Evolutionary conservation across 2,888 invertebrate species (phyloP), one percentile per base, ranked within the genome.

Genomic region (Papilio elwesi): DNA sequence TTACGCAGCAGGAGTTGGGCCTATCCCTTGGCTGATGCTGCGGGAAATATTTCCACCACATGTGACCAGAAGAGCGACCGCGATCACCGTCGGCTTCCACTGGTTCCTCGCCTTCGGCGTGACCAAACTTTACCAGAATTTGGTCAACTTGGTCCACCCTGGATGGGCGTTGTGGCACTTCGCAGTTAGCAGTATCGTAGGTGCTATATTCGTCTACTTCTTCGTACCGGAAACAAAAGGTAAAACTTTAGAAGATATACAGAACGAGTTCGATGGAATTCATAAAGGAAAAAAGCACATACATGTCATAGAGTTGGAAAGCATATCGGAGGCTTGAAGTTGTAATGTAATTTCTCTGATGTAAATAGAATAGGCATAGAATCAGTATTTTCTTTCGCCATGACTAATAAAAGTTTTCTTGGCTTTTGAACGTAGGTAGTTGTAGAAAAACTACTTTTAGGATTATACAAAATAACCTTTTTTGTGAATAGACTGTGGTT

Each of bases 11-110:
- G 97, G 97, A 0, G 95, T 95, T 26, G 96, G 96, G 0, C 96
- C 96, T 0, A 95, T 97, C 43, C 96, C 96, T 0, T 96, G 96
- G 96, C 86, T 96, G 80, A 95, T 97, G 94, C 80, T 95, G 26
- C 90, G 96, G 64, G 96, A 96, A 84, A 92, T 97, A 55, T 95
- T 97, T 78, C 93, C 96, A 8, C 85, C 94, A 0, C 94, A 96
- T 74, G 94, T 95, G 0, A 96, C 95, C 66, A 95, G 94, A 62
- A 83, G 95, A 71, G 96, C 97, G 0, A 95, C 96, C 47, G 95
- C 96, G 0, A 89, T 96, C n/a, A 95, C 96, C 0, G 95, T 95
- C 5, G 94, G 95, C 12, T 92, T 95, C 68, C 96, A 96, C 79
- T 97, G 97, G 97, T 89, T 94, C 13, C 85, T 95, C n/a, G 96